Base-by-base conservation (phyloP, 1,140 invertebrate genomes). In the Drosophila erecta region DNA sequence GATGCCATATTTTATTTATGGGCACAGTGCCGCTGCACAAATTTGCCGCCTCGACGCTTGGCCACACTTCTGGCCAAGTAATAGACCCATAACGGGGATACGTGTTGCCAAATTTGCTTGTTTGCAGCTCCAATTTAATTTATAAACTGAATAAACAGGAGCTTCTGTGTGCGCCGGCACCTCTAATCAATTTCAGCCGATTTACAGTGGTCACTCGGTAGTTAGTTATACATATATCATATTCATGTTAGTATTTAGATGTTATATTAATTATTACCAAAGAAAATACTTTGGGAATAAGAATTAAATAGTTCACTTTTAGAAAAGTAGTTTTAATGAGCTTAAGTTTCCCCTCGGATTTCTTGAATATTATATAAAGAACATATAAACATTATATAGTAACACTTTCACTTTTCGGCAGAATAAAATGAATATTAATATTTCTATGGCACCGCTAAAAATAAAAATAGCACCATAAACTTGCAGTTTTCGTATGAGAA, bases 1-100 rank as follows among this genome's bases (percentile, higher is more conserved):
- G 20, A 47, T 70, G 76, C 72, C 79, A 81, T 73, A 75, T 81
- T 81, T 86, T 86, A 85, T 85, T 85, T 86, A 85, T 85, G 81
- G 46, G 3, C 54, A 67, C 81, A 64, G 65, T 65, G 64, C 62
- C 73, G 46, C 40, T 49, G 59, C 47, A 85, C 75, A 79, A 87
- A 83, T 72, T 79, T 76, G 47, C 74, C 50, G 46, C 30, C 59
- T 59, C 60, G 51, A 47, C 51, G 24, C 46, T 56, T 58, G 54
- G 40, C 43, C 37, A 53, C 41, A 57, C 60, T 64, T 47, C 35
- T 33, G 64, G 49, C 49, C 75, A 76, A 83, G 80, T 83, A 83
- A 83, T 83, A 79, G 80, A 76, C 79, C 76, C 76, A 64, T 76
- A 61, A 79, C 24, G 49, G 30, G 58, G 57, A 74, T 69, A 80